phyloP scores from a whole-genome alignment of 2,888 invertebrate genomes.

The Zootermopsis nevadensis region DNA sequence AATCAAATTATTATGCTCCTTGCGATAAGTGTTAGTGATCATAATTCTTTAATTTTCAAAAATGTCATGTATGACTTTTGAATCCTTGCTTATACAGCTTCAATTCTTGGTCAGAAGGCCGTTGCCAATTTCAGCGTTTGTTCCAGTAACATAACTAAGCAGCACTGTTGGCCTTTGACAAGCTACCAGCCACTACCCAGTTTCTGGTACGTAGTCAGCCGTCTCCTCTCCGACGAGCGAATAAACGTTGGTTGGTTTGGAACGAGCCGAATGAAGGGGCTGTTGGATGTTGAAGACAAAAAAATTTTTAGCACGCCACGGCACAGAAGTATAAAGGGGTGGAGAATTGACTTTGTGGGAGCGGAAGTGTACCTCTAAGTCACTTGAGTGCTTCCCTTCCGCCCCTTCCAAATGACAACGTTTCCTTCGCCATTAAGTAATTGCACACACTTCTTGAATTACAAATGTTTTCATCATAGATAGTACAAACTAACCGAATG shows the following conservation, averaged over 20 bases:
- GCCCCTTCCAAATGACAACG: not conserved
- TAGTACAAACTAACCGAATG: too few relatives aligned
- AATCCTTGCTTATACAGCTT: not conserved
- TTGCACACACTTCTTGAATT: too few relatives aligned
- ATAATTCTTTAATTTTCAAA: not conserved
- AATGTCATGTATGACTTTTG: not conserved
- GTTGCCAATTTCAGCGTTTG: not conserved
- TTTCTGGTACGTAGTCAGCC: not conserved
- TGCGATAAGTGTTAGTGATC: not conserved
- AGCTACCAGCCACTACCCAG: constrained; percentile 6
- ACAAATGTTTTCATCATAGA: too few relatives aligned
- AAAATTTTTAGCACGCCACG: constrained; percentile 2
- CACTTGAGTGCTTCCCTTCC: not conserved
- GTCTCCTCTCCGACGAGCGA: not conserved
- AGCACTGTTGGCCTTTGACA: not conserved
- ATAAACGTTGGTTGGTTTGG: constrained; percentile 11
- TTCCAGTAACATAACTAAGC: not conserved
- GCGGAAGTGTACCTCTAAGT: not conserved
- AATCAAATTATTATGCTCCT: too few relatives aligned
- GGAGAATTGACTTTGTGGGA: constrained; percentile 29
- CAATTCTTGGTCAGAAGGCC: not conserved
- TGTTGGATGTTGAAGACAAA: constrained; percentile 23
- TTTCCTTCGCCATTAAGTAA: too few relatives aligned
- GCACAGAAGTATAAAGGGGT: not conserved
- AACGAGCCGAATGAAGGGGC: not conserved